These are phyloP conservation scores for Torymus tubicola DNA, from an alignment of 2,888 invertebrate genomes.

Conservation along the genomic window DNA sequence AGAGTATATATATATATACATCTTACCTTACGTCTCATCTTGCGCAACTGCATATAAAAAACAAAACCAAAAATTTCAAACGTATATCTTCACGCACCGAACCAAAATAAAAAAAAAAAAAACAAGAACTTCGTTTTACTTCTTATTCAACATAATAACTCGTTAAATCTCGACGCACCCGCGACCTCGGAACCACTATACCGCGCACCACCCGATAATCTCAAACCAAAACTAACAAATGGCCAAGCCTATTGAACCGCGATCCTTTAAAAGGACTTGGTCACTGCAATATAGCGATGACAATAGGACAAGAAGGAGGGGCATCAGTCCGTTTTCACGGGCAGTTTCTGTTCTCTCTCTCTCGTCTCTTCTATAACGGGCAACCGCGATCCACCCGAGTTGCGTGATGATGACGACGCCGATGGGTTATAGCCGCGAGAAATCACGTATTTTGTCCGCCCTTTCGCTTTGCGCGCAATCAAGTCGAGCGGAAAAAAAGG, in stretches of 20 bases:
- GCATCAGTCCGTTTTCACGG: too few species aligned
- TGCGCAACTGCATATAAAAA: neutral
- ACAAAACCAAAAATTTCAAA: neutral
- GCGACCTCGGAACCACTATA: neutral
- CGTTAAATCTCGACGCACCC: too few species aligned
- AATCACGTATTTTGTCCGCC: constrained; percentile 36
- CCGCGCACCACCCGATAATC: neutral
- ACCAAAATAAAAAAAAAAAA: too few species aligned
- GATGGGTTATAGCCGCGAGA: constrained; percentile 5
- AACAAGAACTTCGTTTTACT: too few species aligned
- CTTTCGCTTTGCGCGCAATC: constrained; percentile 8
- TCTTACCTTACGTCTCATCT: constrained; percentile 7
- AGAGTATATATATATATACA: too few species aligned
- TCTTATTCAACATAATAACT: too few species aligned
- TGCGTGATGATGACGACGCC: too few species aligned
- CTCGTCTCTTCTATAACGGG: too few species aligned
- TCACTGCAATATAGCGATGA: neutral
- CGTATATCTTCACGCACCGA: neutral
- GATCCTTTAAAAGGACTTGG: constrained; percentile 32
- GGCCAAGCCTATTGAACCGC: neutral
- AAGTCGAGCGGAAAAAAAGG: constrained; percentile 25
- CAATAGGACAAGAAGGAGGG: too few species aligned
- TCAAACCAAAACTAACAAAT: neutral
- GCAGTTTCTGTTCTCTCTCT: too few species aligned
- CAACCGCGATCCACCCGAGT: neutral